Conservation (phyloP, 1,140 invertebrate genomes). For the Drosophila pandora region DNA sequence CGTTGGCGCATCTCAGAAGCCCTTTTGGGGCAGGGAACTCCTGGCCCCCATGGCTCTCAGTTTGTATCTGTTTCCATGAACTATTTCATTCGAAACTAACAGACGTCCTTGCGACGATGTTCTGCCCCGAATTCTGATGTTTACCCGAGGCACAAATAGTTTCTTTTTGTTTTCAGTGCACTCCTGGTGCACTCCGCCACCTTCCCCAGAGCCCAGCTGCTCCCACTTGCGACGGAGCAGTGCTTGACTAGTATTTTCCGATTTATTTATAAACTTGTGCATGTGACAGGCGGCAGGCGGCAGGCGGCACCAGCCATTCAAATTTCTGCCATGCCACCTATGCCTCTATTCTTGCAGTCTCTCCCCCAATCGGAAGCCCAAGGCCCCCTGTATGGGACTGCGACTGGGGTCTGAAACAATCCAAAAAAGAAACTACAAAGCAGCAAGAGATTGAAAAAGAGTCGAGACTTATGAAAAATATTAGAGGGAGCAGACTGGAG, state of each 20-base stretch:
- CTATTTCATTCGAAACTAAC: too few species aligned
- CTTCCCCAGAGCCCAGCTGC: background rate
- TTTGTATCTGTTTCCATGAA: background rate
- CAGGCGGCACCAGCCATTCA: conserved; percentile 47
- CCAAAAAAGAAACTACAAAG: background rate
- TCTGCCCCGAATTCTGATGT: background rate
- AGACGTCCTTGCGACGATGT: too few species aligned
- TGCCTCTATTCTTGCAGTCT: background rate
- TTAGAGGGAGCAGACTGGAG: background rate
- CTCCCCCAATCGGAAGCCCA: background rate
- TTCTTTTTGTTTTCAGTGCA: conserved; percentile 4
- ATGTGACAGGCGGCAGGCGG: conserved; percentile 33
- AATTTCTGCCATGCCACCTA: conserved; percentile 19
- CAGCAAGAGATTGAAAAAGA: conserved; percentile 1
- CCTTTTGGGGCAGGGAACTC: background rate
- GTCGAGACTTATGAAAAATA: background rate
- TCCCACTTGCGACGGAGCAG: conserved; percentile 7
- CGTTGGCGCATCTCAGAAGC: conserved; percentile 5
- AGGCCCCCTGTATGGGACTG: conserved; percentile 12
- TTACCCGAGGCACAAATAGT: background rate
- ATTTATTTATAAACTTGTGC: conserved; percentile 67
- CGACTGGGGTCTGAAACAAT: background rate
- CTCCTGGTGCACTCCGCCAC: background rate
- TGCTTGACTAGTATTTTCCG: conserved; percentile 63
- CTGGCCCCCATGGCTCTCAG: background rate